Base-by-base conservation (phyloP, 2,888 invertebrate genomes). In the Colostygia pectinataria region DNA sequence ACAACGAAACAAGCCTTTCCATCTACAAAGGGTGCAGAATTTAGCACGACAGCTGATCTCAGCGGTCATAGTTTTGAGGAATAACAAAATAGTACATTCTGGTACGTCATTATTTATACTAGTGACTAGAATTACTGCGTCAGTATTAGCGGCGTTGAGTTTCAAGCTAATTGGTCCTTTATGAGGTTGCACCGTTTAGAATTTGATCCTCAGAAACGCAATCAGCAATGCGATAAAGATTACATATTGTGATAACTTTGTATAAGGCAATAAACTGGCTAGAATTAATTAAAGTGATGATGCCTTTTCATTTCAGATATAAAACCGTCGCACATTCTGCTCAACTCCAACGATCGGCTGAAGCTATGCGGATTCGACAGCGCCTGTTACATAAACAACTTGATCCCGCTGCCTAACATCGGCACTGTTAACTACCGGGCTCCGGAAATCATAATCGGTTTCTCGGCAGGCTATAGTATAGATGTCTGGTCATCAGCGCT, bases 311-410 rank as follows among this genome's bases (percentile, higher is more conserved):
- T 77, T 77, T 25, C 74, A 86, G 86, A 82, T 57, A 82, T 86
- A 59, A 77, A 72, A 57, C 83, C 84, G 1, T 24, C 29, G 1
- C 86, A 87, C 53, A 75, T 87, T 15, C 64, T 86, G 8, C 24
- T 86, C 4, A 72, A 79, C 45, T 47, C 25, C 9, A 34, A 68
- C 3, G 47, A 60, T 4, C 67, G 39, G 29, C 36, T 87, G 4
- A 84, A 80, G 53, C 50, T 87, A 5, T 75, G 80, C 54, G 84
- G 86, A 1, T 86, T 86, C 51, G 86, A 87, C 46, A 50, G 52
- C 5, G 58, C 76, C 0, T 57, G 63, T 28, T 69, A 68, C 50
- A 13, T 8, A 0, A 7, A 59, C 6, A 9, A 25, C 2, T 27
- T 41, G 0, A 5, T 10, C 0, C 24, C 65, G 0, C 10, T 55